Base-by-base conservation (phyloP, 2,113 vertebrate species). In the Hyperoodon ampullatus region DNA sequence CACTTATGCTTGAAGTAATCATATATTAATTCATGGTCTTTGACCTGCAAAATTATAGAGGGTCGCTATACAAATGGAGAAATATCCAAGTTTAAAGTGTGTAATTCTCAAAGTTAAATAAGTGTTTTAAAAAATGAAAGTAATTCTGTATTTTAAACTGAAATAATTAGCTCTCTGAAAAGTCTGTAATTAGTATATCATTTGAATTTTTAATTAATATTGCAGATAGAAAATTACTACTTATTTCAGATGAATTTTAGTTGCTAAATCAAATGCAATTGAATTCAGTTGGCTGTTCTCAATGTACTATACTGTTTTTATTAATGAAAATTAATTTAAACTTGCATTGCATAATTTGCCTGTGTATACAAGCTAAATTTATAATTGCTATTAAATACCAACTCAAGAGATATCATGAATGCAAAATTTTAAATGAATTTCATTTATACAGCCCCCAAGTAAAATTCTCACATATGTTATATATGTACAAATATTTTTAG, bases 281-380 rank as follows among this genome's bases (percentile, higher is more conserved):
- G 82, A 94, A 93, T 96, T 28, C 11, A 95, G 21, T 88, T 96
- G 65, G 39, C 71, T 89, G 8, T 75, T 96, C 68, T 93, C 39
- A 86, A 35, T 93, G 55, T 14, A 68, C 13, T 93, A 23, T 92
- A 93, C 87, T 95, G 65, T 93, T 95, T 95, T 87, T 95, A 96
- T 92, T 97, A 97, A 95, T 95, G 83, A 90, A 97, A 94, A 93
- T 93, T 96, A 94, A 96, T 95, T 97, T 91, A 89, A 95, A 90
- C 39, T 83, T 97, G 15, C 16, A 80, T 93, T 95, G 72, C 33
- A 81, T 95, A 96, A 96, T 92, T 97, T 94, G 50, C 47, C 70
- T 88, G 6, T 93, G 28, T 94, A 89, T 68, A 92, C 70, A 93
- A 93, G 50, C 81, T 81, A 97, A 80, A 88, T 97, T 96, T 92